Percentiles rank a stretch among this genome's conserved stretches.
These are phyloP conservation scores for Orthosia gothica DNA, from an alignment of 2,888 invertebrate species.

Conservation along the genomic window DNA sequence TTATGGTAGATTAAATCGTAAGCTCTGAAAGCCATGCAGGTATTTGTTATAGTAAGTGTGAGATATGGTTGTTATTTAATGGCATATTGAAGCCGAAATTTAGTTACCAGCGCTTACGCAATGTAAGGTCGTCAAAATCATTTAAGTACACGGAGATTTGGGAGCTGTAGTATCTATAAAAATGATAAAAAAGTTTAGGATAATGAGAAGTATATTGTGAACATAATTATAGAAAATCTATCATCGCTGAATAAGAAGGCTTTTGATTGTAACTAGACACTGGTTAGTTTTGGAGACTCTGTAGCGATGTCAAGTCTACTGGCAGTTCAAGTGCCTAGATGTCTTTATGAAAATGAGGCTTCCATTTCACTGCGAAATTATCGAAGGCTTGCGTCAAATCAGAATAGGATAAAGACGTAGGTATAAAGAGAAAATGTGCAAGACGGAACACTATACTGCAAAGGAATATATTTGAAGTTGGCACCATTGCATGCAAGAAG, in stretches of 20 bases:
- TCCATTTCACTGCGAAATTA: too few species aligned
- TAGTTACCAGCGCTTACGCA: conserved; percentile 47
- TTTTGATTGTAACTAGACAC: not conserved
- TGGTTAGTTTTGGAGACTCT: not conserved
- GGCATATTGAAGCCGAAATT: conserved; percentile 37
- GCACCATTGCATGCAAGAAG: not conserved
- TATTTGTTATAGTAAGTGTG: conserved; percentile 58
- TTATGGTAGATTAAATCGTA: conserved; percentile 78
- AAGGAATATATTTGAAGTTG: not conserved
- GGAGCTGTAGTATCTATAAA: too few species aligned
- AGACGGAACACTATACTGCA: not conserved
- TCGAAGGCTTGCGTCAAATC: too few species aligned
- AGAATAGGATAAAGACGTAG: not conserved
- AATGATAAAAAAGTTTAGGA: not conserved
- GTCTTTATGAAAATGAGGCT: too few species aligned
- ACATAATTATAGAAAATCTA: not conserved
- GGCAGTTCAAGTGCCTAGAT: too few species aligned
- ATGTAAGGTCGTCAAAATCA: conserved; percentile 52
- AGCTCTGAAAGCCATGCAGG: conserved; percentile 68
- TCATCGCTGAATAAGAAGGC: not conserved
- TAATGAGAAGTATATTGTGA: not conserved
- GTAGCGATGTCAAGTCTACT: not conserved
- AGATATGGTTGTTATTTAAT: conserved; percentile 54
- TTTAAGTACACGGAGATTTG: conserved; percentile 42
- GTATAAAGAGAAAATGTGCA: not conserved